These are phyloP conservation scores for Cynopterus sphinx DNA, from an alignment of 2,797 vertebrate species.

Conservation along the genomic window DNA sequence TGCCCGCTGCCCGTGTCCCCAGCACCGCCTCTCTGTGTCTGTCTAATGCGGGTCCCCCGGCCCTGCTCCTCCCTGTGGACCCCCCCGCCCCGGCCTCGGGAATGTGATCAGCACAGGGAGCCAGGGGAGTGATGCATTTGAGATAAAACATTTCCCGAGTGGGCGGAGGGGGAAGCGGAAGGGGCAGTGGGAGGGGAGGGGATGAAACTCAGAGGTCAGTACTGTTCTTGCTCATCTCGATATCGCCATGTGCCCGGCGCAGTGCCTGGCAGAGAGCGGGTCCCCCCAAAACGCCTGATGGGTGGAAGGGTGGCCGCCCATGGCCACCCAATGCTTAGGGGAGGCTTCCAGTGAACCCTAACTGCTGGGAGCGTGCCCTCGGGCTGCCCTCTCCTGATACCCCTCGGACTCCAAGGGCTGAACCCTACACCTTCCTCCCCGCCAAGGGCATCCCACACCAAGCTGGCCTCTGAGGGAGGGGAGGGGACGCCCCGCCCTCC, in stretches of 20 bases:
- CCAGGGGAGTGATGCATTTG: background rate
- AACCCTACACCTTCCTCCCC: background rate
- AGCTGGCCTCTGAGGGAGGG: background rate
- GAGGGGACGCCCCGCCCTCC: background rate
- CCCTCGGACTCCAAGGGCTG: background rate
- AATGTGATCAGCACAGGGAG: background rate
- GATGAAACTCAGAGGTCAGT: background rate
- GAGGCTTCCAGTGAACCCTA: background rate
- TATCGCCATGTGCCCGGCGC: background rate
- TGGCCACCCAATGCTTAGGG: too few relatives aligned
- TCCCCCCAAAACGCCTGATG: background rate
- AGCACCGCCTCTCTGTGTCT: background rate
- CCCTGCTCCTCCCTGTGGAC: background rate
- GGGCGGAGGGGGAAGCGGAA: background rate
- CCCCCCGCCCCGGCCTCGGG: too few relatives aligned
- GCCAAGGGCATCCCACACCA: background rate
- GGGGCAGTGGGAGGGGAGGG: rapidly evolving
- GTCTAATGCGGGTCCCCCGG: background rate
- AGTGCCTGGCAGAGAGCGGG: background rate
- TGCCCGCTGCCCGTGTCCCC: too few relatives aligned
- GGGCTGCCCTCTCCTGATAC: background rate
- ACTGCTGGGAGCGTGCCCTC: background rate
- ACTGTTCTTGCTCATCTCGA: background rate
- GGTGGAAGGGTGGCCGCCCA: background rate
- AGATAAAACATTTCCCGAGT: background rate